Base-by-base conservation (phyloP, 1,140 invertebrate genomes). In the Tetramorium parvispinum region DNA sequence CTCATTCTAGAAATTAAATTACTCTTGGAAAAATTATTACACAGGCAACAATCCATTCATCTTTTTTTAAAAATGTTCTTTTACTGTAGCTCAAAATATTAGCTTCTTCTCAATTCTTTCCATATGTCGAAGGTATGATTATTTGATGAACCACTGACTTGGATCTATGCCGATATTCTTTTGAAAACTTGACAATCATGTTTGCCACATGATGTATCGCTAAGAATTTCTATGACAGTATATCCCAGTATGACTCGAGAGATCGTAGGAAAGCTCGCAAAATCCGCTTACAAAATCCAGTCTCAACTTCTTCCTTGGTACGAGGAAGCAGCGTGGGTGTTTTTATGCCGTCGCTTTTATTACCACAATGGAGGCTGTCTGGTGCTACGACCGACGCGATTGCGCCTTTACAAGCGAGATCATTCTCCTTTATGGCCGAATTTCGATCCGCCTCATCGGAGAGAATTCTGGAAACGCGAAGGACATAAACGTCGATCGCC, bases 401-500 rank as follows among this genome's bases (percentile, higher is more conserved):
- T 63, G 85, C 75, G 83, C 53, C 61, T 88, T 85, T 81, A 85
- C 81, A 81, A 89, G 87, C 91, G 53, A 70, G 87, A 90, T 91
- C 78, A 90, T 91, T 92, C 88, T 91, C 73, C 51, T 92, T 92
- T 92, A 92, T 37, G 85, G 91, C 43, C 53, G 87, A 91, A 91
- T 91, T 91, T 90, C 77, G 86, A 91, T 88, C 32, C 65, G 51
- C 18, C 37, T 53, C 18, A 24, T 40, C 32, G 16, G 57, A 37
- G 49, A 57, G 77, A 90, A 77, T 85, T 90, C 88, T 90, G 86
- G 86, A 90, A 89, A 86, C 63, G 77, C 71, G 57, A 70, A 21
- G 24, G 32, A 77, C 46, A 81, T 89, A 90, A 87, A 78, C 55
- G 70, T 78, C 88, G 68, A 37, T 82, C 63, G 49, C 13, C 61